Conservation (phyloP, 2,797 vertebrate genomes). For the Cirrhinus molitorella region DNA sequence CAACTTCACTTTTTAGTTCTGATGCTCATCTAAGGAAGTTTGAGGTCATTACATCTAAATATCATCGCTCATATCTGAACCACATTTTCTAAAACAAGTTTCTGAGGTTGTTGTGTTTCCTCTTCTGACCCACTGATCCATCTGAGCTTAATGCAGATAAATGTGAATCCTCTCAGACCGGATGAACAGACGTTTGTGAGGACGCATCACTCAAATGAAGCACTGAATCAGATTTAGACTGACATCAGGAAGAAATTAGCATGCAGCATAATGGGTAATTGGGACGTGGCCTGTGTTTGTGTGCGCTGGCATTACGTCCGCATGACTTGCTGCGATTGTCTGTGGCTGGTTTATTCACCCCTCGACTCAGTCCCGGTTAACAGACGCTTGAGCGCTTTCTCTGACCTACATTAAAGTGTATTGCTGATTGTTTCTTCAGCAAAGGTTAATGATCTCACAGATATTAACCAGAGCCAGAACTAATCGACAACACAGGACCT, state of each 20-base stretch:
- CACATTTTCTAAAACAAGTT: not conserved
- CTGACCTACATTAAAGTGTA: conserved; percentile 72
- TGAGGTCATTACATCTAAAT: not conserved
- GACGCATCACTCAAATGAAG: not conserved
- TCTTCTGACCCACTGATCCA: not conserved
- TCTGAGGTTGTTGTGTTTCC: not conserved
- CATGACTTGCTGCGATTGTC: conserved; percentile 71
- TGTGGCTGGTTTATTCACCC: conserved; percentile 62
- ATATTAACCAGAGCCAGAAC: conserved; percentile 20
- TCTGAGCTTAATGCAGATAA: not conserved
- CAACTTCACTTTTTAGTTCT: not conserved
- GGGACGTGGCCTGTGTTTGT: conserved; percentile 4
- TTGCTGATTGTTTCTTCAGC: conserved; percentile 64
- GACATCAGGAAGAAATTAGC: conserved; percentile 32
- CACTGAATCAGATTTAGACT: not conserved
- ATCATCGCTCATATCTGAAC: not conserved
- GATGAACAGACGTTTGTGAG: not conserved
- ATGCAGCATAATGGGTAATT: conserved; percentile 11
- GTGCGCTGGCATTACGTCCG: conserved; percentile 37
- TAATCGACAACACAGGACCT: not conserved
- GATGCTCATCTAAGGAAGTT: not conserved
- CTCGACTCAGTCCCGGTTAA: conserved; percentile 65
- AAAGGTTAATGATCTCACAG: conserved; percentile 45
- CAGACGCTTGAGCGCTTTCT: conserved; percentile 70
- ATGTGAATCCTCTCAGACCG: not conserved